A percentile compares a stretch with the other conserved stretches of the same genome.
These are phyloP conservation scores for Lepus townsendii DNA, from an alignment of 2,797 vertebrate species.

Conservation along the genomic window DNA sequence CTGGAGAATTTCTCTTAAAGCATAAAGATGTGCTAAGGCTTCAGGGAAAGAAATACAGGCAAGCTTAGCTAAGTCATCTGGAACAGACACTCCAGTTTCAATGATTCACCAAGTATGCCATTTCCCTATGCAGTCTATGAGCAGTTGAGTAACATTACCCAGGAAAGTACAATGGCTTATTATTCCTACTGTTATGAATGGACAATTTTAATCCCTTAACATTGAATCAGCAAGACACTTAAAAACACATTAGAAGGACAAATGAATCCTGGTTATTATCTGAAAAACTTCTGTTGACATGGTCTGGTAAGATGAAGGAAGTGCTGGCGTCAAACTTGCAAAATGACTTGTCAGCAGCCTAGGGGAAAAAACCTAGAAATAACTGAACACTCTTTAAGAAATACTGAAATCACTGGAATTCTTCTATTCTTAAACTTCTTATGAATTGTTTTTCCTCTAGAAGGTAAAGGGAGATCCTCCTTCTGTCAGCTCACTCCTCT, in stretches of 20 bases:
- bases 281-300: conserved; percentile 17
- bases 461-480: too few species aligned
- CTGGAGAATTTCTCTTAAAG: not conserved
- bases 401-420: not conserved
- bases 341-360: not conserved
- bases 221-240: not conserved
- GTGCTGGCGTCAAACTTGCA: not conserved
- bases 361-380: not conserved
- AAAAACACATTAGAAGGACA: not conserved
- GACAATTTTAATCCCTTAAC: not conserved
- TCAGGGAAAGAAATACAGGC: conserved; percentile 6
- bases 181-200: not conserved
- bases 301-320: conserved; percentile 8
- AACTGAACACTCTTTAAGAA: not conserved
- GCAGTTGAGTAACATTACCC: not conserved
- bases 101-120: not conserved
- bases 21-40: not conserved
- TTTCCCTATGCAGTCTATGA: not conserved
- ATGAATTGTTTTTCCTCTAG: too few species aligned
- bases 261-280: not conserved
- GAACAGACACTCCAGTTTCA: not conserved
- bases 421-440: too few species aligned
- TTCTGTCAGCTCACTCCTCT: too few species aligned
- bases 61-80: not conserved
- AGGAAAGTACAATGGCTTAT: not conserved